phyloP scores from a whole-genome alignment of 2,113 vertebrate genomes.

The Marmota flaviventris region DNA sequence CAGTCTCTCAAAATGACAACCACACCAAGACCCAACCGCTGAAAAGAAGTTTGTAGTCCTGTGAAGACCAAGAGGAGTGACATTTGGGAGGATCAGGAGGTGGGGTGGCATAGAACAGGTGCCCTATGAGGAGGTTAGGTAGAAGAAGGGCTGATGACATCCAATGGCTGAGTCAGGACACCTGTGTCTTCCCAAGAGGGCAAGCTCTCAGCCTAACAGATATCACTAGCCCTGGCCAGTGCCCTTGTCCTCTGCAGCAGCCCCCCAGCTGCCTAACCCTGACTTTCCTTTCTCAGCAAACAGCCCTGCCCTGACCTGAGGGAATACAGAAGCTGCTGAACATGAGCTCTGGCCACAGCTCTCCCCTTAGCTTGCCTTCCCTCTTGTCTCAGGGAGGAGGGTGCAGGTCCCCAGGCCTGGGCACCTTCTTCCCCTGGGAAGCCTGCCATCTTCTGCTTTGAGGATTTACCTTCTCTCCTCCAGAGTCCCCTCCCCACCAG shows the following conservation, averaged over 20 bases:
- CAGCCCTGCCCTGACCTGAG: rapidly evolving
- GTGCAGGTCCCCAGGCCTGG: background rate
- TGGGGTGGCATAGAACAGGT: background rate
- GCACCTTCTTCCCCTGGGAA: background rate
- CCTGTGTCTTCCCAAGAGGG: background rate
- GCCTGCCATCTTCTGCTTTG: background rate
- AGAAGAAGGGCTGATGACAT: background rate
- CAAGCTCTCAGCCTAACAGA: background rate
- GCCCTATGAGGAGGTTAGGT: too few relatives aligned
- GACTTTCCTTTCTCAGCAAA: background rate
- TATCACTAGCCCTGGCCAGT: background rate
- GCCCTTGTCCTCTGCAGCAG: background rate
- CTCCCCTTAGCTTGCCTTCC: background rate
- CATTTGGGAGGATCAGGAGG: background rate
- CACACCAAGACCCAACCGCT: background rate
- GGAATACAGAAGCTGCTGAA: background rate
- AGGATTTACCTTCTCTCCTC: background rate
- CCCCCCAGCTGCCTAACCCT: rapidly evolving
- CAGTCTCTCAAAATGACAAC: background rate
- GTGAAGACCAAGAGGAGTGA: background rate
- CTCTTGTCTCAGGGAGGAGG: background rate
- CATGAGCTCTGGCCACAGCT: background rate
- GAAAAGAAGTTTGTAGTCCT: background rate
- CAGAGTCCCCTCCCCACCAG: rapidly evolving
- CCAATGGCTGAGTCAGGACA: too few relatives aligned